A percentile compares a stretch with the other conserved stretches of the same genome.
Evolutionary conservation across 2,888 invertebrate genomes (phyloP).

Genomic region (Prosopocoilus inquinatus): DNA sequence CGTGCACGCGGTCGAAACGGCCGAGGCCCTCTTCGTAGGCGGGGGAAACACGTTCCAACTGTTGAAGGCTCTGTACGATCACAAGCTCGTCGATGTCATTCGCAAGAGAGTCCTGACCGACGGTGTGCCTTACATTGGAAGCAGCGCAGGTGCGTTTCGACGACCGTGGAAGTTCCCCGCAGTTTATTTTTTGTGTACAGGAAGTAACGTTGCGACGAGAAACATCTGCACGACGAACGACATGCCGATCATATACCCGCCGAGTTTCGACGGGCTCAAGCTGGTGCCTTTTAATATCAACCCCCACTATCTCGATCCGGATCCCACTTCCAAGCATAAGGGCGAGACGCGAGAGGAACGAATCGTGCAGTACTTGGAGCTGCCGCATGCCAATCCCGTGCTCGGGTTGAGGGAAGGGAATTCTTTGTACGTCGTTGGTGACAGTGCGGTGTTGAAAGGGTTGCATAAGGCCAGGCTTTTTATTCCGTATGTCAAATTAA

Average conservation of each 20-base stretch:
- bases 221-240: constrained; percentile 84
- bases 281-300: constrained; percentile 83
- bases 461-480: constrained; percentile 64
- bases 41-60: constrained; percentile 81
- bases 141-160: constrained; percentile 28
- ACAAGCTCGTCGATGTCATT: constrained; percentile 63
- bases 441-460: constrained; percentile 62
- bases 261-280: constrained; percentile 67
- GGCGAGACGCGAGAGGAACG: constrained; percentile 78
- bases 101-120: constrained; percentile 59
- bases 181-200: constrained; percentile 21
- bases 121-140: constrained; percentile 32
- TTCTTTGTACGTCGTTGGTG: constrained; percentile 61
- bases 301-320: constrained; percentile 74
- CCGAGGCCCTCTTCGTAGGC: constrained; percentile 73
- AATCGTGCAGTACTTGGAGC: constrained; percentile 65
- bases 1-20: constrained; percentile 56
- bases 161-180: background rate
- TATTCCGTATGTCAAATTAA: constrained; percentile 54
- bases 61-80: constrained; percentile 67
- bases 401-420: constrained; percentile 73
- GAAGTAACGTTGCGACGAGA: constrained; percentile 75
- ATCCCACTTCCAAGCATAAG: constrained; percentile 63
- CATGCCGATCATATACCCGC: constrained; percentile 82
- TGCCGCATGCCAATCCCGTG: constrained; percentile 60